These are phyloP conservation scores for Nesogale talazaci DNA, from an alignment of 2,113 vertebrate species.

Conservation along the genomic window DNA sequence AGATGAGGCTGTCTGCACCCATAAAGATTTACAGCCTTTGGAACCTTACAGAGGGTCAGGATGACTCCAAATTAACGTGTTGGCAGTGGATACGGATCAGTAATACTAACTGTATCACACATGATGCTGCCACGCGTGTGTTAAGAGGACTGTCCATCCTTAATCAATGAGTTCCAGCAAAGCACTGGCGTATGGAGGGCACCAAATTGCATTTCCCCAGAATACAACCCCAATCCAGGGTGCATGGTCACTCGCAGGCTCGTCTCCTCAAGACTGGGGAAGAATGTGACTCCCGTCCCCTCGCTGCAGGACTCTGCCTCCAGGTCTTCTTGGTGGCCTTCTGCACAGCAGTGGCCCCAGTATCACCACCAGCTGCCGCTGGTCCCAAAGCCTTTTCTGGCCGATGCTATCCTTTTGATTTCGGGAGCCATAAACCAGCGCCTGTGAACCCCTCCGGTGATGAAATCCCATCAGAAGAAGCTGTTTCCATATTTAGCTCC, in stretches of 20 bases:
- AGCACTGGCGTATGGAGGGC: neutral
- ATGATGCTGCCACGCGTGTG: neutral
- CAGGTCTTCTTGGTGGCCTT: neutral
- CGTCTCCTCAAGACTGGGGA: neutral
- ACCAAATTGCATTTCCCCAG: neutral
- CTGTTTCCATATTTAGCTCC: neutral
- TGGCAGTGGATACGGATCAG: neutral
- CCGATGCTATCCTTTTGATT: neutral
- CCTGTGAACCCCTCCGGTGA: neutral
- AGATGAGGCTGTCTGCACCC: no score
- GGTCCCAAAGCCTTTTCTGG: neutral
- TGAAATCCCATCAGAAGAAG: neutral
- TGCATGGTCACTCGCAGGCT: neutral
- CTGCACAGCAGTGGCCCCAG: neutral
- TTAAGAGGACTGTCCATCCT: neutral
- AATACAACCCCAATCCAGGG: no score
- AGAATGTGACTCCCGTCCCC: neutral
- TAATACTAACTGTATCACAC: neutral
- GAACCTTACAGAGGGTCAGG: no score
- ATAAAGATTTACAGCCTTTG: no score
- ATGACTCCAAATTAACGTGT: no score
- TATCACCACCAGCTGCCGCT: neutral
- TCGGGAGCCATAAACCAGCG: neutral
- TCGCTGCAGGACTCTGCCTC: neutral
- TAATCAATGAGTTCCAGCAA: neutral